phyloP scores from a whole-genome alignment of 1,140 invertebrate genomes.

The Coenobita brevimanus region DNA sequence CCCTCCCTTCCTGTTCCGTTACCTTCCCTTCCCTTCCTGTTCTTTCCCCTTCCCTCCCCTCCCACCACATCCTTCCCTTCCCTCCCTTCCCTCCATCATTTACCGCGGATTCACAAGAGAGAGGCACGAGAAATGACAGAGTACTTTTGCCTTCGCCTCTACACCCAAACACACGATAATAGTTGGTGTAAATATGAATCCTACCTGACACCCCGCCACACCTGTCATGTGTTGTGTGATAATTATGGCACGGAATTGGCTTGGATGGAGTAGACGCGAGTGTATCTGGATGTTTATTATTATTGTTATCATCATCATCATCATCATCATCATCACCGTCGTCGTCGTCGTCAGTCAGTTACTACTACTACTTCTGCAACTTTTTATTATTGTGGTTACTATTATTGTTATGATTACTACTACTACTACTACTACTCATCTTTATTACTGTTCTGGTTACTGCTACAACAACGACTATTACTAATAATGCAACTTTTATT shows the following conservation, averaged over 20 bases:
- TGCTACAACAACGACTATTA: neutral
- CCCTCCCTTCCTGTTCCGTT: neutral
- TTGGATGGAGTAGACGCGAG: too few species aligned
- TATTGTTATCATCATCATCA: neutral
- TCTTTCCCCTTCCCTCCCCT: neutral
- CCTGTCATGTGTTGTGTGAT: too few species aligned
- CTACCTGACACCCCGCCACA: too few species aligned
- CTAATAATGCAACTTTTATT: conserved; percentile 11
- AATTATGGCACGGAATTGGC: too few species aligned
- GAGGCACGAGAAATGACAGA: too few species aligned
- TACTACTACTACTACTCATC: conserved; percentile 11
- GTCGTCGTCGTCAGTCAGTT: too few species aligned
- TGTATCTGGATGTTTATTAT: too few species aligned
- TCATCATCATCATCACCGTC: neutral
- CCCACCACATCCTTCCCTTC: neutral
- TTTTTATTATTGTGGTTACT: neutral
- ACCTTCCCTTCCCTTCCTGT: neutral
- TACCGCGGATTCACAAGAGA: too few species aligned
- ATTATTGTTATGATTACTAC: neutral
- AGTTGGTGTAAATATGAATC: too few species aligned
- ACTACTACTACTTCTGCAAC: too few species aligned
- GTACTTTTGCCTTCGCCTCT: too few species aligned
- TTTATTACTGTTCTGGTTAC: neutral
- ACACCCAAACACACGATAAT: too few species aligned
- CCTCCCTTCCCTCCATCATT: neutral